phyloP scores from a whole-genome alignment of 92 coral and sea anemone species.

The Porites rus region DNA sequence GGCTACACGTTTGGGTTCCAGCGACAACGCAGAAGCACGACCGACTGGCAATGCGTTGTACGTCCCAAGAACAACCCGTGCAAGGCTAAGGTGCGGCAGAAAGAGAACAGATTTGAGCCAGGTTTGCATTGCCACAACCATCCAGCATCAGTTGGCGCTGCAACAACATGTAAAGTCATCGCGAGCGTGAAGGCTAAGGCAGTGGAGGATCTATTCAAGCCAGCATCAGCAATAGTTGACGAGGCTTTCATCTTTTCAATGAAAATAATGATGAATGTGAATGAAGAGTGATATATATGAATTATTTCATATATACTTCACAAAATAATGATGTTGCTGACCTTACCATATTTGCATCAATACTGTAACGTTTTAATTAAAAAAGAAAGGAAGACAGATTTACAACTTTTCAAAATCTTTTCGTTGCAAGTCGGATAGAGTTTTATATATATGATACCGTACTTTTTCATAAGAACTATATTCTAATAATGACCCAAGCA shows the following conservation, averaged over 20 bases:
- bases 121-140: constrained; percentile 21
- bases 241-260: too few relatives aligned
- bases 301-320: too few relatives aligned
- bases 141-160: constrained; percentile 9
- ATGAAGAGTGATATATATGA: too few relatives aligned
- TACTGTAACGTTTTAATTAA: too few relatives aligned
- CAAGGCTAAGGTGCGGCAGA: constrained; percentile 8
- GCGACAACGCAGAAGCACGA: background rate
- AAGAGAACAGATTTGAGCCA: background rate
- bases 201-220: constrained; percentile 12
- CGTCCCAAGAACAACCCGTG: constrained; percentile 23
- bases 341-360: too few relatives aligned
- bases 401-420: too few relatives aligned
- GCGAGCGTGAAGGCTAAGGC: constrained; percentile 16
- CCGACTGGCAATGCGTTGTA: constrained; percentile 35
- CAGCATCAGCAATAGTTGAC: background rate
- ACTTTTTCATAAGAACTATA: too few relatives aligned
- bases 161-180: background rate
- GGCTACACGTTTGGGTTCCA: constrained; percentile 16
- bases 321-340: too few relatives aligned
- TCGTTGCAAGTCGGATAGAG: too few relatives aligned
- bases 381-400: too few relatives aligned
- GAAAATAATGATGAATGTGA: too few relatives aligned
- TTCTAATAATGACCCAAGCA: background rate
- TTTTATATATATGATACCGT: too few relatives aligned